Evolutionary conservation across 2,113 vertebrate genomes (phyloP).

Genomic region (Corythornis vintsioides): DNA sequence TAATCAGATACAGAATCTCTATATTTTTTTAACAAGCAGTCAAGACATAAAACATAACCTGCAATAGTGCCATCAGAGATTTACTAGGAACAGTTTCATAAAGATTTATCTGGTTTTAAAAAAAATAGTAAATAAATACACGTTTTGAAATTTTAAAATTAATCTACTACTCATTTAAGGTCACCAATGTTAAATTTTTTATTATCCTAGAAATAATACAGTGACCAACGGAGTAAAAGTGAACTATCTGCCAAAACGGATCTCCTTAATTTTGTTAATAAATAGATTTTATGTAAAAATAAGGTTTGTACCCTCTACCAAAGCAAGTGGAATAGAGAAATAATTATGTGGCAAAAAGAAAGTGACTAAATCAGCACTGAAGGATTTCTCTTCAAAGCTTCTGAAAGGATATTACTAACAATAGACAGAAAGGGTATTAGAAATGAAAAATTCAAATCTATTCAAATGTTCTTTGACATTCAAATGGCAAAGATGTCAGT

Average conservation of each 20-base stretch:
- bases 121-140: background rate
- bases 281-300: background rate
- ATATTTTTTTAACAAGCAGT: background rate
- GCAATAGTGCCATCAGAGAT: background rate
- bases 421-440: conserved; percentile 37
- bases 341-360: conserved; percentile 7
- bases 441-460: conserved; percentile 41
- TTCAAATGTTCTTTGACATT: conserved; percentile 51
- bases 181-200: background rate
- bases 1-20: background rate
- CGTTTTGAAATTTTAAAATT: background rate
- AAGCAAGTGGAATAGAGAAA: background rate
- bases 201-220: background rate
- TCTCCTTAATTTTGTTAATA: background rate
- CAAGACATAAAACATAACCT: background rate
- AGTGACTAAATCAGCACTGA: conserved; percentile 24
- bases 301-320: background rate
- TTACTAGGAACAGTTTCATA: background rate
- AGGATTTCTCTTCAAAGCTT: conserved; percentile 21
- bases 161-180: background rate
- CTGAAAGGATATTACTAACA: conserved; percentile 26
- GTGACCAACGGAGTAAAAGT: background rate
- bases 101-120: background rate
- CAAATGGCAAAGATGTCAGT: conserved; percentile 41
- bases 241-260: background rate